These are phyloP conservation scores for Cryptotermes secundus DNA, from an alignment of 1,140 invertebrate genomes.

Conservation along the genomic window DNA sequence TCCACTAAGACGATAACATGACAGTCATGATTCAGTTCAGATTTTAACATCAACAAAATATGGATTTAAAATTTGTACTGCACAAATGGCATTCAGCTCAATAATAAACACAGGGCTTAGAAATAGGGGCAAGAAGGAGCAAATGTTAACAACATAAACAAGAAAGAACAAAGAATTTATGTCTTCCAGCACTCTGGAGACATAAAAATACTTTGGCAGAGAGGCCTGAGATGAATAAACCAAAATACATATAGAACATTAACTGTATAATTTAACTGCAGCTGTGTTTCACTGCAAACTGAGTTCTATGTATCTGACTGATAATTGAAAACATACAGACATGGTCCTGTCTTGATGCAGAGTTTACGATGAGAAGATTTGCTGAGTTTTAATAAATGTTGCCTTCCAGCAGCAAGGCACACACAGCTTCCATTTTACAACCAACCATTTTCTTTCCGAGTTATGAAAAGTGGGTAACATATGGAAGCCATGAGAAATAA, in stretches of 20 bases:
- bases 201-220: too few relatives aligned
- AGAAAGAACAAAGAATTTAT: not conserved
- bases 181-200: not conserved
- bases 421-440: not conserved
- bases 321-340: not conserved
- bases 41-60: constrained; percentile 12
- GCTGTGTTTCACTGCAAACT: not conserved
- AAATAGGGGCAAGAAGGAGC: not conserved
- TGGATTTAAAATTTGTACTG: not conserved
- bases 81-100: not conserved
- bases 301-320: not conserved
- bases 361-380: not conserved
- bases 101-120: not conserved
- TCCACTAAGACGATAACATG: not conserved
- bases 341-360: not conserved
- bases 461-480: not conserved
- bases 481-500: not conserved
- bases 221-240: not conserved
- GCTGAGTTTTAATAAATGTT: not conserved
- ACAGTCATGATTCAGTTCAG: not conserved
- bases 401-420: not conserved
- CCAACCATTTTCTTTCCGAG: not conserved
- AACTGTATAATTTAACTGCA: too few relatives aligned
- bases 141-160: not conserved
- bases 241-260: too few relatives aligned